Conservation (phyloP, 2,797 vertebrate genomes). For the Gila robusta region DNA sequence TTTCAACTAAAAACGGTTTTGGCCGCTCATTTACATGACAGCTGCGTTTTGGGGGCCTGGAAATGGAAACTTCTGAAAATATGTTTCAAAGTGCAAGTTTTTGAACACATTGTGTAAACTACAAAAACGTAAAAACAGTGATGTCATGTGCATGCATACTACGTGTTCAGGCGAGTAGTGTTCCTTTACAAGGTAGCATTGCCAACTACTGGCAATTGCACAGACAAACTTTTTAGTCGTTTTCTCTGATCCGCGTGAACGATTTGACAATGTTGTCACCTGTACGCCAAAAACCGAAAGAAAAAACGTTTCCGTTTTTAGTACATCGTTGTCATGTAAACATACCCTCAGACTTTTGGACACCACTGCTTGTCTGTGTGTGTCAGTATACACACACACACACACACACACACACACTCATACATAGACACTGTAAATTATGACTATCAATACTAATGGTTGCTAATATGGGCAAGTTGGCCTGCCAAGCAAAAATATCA, state of each 20-base stretch:
- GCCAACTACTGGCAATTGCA: neutral
- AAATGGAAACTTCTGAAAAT: neutral
- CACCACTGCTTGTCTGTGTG: neutral
- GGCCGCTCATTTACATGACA: neutral
- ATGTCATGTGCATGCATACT: neutral
- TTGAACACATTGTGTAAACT: neutral
- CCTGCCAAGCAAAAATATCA: neutral
- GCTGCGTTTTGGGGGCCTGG: neutral
- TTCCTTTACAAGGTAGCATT: neutral
- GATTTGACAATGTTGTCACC: neutral
- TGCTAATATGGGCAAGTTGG: neutral
- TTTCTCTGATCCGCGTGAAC: neutral
- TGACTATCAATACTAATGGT: neutral
- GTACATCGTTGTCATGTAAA: neutral
- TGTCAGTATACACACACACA: neutral
- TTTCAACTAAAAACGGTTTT: neutral
- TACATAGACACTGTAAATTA: neutral
- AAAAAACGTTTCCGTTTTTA: neutral
- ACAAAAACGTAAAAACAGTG: neutral
- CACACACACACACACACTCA: neutral
- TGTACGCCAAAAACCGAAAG: neutral
- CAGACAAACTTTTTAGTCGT: neutral
- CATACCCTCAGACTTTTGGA: neutral
- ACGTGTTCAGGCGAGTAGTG: neutral
- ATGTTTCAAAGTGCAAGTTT: no score